phyloP scores from a whole-genome alignment of 2,797 vertebrate genomes.

The Phyllotis vaccarum region DNA sequence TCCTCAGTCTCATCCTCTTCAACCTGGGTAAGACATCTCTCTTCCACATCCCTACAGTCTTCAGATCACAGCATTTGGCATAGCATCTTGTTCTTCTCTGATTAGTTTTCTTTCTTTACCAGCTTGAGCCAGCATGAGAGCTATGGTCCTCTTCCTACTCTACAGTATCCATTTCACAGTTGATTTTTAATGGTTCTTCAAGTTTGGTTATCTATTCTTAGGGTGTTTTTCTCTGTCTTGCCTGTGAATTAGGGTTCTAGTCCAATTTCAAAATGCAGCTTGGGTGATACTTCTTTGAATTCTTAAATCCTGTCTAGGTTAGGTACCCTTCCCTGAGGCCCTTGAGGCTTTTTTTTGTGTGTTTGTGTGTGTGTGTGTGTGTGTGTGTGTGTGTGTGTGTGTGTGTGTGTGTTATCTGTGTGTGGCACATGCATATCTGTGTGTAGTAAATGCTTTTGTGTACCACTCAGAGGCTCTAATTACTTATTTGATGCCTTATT shows the following conservation, averaged over 20 bases:
- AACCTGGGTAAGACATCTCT: neutral
- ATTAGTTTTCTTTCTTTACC: neutral
- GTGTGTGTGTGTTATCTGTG: neutral
- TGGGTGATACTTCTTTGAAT: neutral
- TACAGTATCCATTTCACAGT: neutral
- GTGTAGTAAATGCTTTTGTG: neutral
- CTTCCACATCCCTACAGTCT: neutral
- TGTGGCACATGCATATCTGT: neutral
- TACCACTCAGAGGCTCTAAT: neutral
- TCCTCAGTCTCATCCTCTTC: neutral
- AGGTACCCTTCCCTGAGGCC: neutral
- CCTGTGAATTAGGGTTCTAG: neutral
- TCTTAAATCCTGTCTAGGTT: conserved; percentile 14
- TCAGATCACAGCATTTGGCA: neutral
- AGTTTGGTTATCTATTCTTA: neutral
- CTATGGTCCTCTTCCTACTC: neutral
- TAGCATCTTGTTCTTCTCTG: neutral
- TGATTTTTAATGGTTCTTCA: neutral
- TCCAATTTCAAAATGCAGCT: neutral
- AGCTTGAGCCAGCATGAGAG: neutral
- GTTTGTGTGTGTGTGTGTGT: neutral
- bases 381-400: neutral
- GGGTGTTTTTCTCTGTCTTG: neutral
- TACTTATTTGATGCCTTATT: neutral
- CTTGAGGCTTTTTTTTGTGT: neutral